Conservation (phyloP, 1,140 invertebrate species). For the Pomphorhynchus laevis region DNA sequence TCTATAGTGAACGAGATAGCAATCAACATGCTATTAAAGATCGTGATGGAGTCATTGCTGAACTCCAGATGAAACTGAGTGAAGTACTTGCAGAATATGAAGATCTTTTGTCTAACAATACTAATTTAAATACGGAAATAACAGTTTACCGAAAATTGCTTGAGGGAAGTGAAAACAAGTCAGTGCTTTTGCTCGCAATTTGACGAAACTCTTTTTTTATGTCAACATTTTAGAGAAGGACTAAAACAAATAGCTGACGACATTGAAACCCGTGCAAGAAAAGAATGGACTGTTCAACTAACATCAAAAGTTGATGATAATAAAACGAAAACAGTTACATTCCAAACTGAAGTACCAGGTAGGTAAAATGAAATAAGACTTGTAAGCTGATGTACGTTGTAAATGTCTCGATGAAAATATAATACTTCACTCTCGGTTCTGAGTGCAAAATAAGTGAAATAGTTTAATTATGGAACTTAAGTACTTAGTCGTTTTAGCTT, state of each 20-base stretch:
- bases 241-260: conserved; percentile 1
- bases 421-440: no score
- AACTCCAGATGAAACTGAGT: background rate
- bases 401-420: no score
- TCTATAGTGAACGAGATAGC: background rate
- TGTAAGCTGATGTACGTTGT: no score
- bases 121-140: conserved; percentile 4
- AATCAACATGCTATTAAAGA: background rate
- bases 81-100: conserved; percentile 1
- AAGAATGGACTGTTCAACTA: no score
- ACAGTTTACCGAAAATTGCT: background rate
- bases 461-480: no score
- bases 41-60: background rate
- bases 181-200: background rate
- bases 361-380: no score
- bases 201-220: background rate
- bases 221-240: background rate
- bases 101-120: background rate
- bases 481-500: no score
- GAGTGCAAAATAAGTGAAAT: no score
- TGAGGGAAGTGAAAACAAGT: conserved; percentile 3
- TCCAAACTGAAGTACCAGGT: no score
- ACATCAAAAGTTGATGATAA: no score
- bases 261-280: background rate
- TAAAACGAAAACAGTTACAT: no score